These are phyloP conservation scores for Acanthacorydalis orientalis DNA, from an alignment of 2,888 invertebrate genomes.

Conservation along the genomic window DNA sequence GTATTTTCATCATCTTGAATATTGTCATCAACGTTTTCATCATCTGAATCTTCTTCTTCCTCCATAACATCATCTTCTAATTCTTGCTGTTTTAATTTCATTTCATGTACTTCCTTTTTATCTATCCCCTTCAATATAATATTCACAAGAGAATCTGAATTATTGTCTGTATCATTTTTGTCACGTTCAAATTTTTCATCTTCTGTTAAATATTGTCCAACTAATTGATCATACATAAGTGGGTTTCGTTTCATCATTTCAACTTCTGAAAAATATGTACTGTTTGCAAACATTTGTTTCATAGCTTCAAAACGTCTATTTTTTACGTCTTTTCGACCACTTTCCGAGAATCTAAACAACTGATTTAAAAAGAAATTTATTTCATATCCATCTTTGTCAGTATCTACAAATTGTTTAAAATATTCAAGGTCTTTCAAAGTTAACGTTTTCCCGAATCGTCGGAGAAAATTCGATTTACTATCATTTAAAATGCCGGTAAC, in stretches of 20 bases:
- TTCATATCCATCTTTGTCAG: constrained; percentile 31
- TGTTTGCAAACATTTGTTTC: constrained; percentile 47
- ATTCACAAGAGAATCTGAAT: constrained; percentile 47
- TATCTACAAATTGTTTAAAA: constrained; percentile 34
- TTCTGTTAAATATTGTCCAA: constrained; percentile 70
- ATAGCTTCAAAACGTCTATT: constrained; percentile 74
- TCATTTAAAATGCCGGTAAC: constrained; percentile 43
- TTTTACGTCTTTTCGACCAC: constrained; percentile 38
- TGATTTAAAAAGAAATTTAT: constrained; percentile 46
- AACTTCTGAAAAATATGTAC: constrained; percentile 72
- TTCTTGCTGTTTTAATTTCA: constrained; percentile 41
- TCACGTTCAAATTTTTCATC: constrained; percentile 53
- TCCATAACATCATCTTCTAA: constrained; percentile 35
- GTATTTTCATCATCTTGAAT: neutral
- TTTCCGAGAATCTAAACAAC: constrained; percentile 34
- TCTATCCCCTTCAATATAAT: constrained; percentile 71
- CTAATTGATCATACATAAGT: constrained; percentile 71
- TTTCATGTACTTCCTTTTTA: constrained; percentile 44
- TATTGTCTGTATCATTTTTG: constrained; percentile 31
- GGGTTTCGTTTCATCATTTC: constrained; percentile 92
- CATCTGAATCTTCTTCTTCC: constrained; percentile 19
- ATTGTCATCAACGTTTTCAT: constrained; percentile 8
- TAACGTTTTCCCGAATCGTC: constrained; percentile 60
- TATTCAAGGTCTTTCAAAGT: constrained; percentile 48
- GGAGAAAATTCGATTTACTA: constrained; percentile 53